A percentile compares a stretch with the other conserved stretches of the same genome.
Evolutionary conservation across 2,797 vertebrate genomes (phyloP).

Genomic region (Sternotherus odoratus): DNA sequence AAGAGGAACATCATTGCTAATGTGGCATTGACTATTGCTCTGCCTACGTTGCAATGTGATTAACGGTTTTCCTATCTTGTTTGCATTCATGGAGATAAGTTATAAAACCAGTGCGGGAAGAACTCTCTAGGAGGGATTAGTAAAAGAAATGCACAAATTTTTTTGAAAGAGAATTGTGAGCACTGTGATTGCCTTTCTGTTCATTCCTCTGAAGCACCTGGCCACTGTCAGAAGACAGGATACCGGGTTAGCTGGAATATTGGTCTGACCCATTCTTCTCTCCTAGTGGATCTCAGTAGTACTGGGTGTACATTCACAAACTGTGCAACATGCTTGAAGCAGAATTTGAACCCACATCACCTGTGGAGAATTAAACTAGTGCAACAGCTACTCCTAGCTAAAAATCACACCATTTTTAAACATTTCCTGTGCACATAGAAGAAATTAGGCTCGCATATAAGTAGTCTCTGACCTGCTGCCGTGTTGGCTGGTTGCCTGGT

Average conservation of each 20-base stretch:
- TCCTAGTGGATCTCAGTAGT: neutral
- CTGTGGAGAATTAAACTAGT: neutral
- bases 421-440: neutral
- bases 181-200: neutral
- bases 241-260: neutral
- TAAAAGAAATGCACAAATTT: neutral
- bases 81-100: neutral
- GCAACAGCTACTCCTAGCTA: neutral
- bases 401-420: neutral
- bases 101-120: neutral
- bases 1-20: neutral
- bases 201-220: neutral
- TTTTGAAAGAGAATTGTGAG: neutral
- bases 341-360: neutral
- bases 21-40: neutral
- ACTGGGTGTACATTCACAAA: neutral
- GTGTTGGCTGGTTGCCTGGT: constrained; percentile 89
- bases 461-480: constrained; percentile 85
- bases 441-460: neutral
- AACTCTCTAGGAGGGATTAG: neutral
- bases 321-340: neutral
- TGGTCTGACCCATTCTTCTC: neutral
- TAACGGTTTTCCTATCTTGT: neutral
- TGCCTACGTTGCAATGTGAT: neutral
- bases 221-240: neutral